These are phyloP conservation scores for Bolborhynchus lineola DNA, from an alignment of 2,113 vertebrate species.

Conservation along the genomic window DNA sequence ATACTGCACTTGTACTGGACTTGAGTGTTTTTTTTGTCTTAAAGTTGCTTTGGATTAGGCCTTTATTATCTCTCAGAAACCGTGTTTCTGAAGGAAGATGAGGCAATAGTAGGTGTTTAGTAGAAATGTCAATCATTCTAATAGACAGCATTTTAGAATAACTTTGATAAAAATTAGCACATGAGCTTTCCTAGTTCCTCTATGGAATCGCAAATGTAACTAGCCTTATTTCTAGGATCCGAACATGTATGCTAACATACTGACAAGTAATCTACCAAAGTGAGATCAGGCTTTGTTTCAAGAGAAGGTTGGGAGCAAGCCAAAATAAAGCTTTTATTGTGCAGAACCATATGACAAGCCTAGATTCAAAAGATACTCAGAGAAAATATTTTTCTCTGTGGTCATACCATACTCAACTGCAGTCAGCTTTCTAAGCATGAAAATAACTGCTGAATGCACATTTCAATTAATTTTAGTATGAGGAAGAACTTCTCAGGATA, in stretches of 20 bases:
- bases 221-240: not conserved
- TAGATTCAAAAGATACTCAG: not conserved
- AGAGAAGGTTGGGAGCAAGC: not conserved
- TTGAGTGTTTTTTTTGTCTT: not conserved
- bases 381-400: conserved; percentile 1
- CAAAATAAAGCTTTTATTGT: not conserved
- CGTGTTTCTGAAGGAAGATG: not conserved
- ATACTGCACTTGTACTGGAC: accelerated
- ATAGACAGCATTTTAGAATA: not conserved
- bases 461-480: not conserved
- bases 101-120: not conserved
- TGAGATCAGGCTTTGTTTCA: not conserved
- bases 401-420: not conserved
- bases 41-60: not conserved
- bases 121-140: not conserved
- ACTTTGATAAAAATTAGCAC: not conserved
- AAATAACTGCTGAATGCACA: not conserved
- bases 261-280: not conserved
- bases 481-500: not conserved
- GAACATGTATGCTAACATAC: not conserved
- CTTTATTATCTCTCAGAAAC: not conserved
- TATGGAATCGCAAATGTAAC: not conserved
- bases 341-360: not conserved
- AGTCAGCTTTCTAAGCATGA: not conserved
- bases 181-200: not conserved